Base-by-base conservation (phyloP, 2,113 vertebrate species). In the Microcebus griseorufus region DNA sequence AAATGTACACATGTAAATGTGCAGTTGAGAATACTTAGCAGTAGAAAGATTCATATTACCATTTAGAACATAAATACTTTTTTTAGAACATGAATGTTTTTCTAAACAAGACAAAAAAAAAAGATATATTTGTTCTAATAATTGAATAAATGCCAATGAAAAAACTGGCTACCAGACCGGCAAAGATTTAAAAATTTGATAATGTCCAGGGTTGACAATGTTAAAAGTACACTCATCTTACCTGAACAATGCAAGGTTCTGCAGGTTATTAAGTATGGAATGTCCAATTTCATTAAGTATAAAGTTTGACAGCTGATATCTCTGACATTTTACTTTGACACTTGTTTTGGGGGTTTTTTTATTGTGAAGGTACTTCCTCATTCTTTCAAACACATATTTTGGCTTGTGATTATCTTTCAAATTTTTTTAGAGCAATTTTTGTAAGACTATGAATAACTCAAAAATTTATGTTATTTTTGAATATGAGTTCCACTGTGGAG, bases 41-140 rank as follows among this genome's bases (percentile, higher is more conserved):
- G 29, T 48, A 22, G 23, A 93, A 96, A 91, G 25, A 84, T 8
- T 51, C 17, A 55, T 81, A 58, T 39, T 79, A 96, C 10, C 22
- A 65, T 92, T 90, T 73, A 83, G 12, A 95, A 95, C 9, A 93
- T 13, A 22, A 75, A 75, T 84, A 34, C 32, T 95, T 55, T 78
- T 9, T 17, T 83, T 72, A 83, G 16, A 93, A 95, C 13, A 93
- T 32, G 23, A 76, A 72, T 90, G 29, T 48, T 48, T 27, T 95
- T 95, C 29, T 25, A 92, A 14, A 87, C 10, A 95, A 92, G 7
- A 84, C 16, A 84, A 76, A 90, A 85, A 90, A 83, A 94, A 92
- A 83, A 37, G 17, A 87, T 32, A 25, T 62, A 87, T 42, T 69
- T 90, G 32, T 93, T 17, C 4, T 90, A 86, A 62, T 81, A 73